These are phyloP conservation scores for Lepidocyrtinus sp. DNA, from an alignment of 2,888 invertebrate species.

Conservation along the genomic window DNA sequence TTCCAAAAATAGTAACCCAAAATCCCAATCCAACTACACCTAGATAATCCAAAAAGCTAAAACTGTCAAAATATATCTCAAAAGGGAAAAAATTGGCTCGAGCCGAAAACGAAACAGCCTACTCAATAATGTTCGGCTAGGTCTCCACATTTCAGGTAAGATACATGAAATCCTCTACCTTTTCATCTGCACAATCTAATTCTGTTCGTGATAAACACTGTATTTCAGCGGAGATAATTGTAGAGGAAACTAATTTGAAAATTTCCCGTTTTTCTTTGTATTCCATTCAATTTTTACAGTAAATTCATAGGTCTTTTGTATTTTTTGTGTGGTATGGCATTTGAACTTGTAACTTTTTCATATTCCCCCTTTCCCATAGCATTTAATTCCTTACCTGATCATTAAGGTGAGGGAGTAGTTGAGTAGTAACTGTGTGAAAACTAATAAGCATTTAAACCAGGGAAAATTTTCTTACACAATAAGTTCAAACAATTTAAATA, in stretches of 20 bases:
- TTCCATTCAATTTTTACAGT: slow-evolving; percentile 66
- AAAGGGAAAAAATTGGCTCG: slow-evolving; percentile 17
- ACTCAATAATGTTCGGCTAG: too few species aligned
- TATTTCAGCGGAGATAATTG: slow-evolving; percentile 54
- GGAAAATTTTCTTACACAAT: background rate
- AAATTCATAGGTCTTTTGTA: too few species aligned
- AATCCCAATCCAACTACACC: background rate
- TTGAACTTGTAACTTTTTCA: too few species aligned
- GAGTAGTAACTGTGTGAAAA: slow-evolving; percentile 26
- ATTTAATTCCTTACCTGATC: background rate
- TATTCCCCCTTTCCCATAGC: slow-evolving; percentile 26
- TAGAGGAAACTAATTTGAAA: slow-evolving; percentile 69
- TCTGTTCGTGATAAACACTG: background rate
- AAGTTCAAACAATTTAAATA: background rate
- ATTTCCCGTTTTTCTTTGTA: slow-evolving; percentile 62
- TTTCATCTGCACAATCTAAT: slow-evolving; percentile 4
- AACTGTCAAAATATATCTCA: slow-evolving; percentile 44
- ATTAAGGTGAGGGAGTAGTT: background rate
- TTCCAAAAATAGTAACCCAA: background rate
- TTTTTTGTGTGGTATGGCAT: slow-evolving; percentile 46
- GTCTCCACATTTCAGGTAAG: too few species aligned
- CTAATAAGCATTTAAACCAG: slow-evolving; percentile 38
- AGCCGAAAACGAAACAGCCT: too few species aligned
- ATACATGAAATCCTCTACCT: too few species aligned
- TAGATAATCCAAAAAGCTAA: slow-evolving; percentile 18